Conservation (phyloP, 2,888 invertebrate genomes). For the Zonitis immaculata region DNA sequence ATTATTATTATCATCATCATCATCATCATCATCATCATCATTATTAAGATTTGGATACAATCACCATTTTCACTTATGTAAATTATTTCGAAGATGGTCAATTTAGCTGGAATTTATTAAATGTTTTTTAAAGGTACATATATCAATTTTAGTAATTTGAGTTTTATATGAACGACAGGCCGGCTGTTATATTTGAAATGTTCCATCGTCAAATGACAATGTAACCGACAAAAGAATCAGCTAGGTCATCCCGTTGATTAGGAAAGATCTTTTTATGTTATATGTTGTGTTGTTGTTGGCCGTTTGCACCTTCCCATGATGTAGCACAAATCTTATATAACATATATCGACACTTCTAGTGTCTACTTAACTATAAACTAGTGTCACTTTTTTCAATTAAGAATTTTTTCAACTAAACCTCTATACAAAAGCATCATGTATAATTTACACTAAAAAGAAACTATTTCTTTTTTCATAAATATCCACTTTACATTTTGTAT, state of each 20-base stretch:
- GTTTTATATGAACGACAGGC: slow-evolving; percentile 41
- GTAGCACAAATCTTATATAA: slow-evolving; percentile 40
- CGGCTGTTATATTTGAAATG: slow-evolving; percentile 27
- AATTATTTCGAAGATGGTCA: not conserved
- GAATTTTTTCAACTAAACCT: slow-evolving; percentile 11
- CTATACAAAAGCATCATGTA: not conserved
- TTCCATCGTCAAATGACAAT: slow-evolving; percentile 44
- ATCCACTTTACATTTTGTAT: no score
- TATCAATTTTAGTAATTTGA: slow-evolving; percentile 44
- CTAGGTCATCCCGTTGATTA: slow-evolving; percentile 49
- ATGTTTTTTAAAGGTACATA: slow-evolving; percentile 8
- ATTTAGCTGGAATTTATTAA: slow-evolving; percentile 8
- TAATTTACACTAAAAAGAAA: slow-evolving; percentile 4
- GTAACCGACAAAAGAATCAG: slow-evolving; percentile 40
- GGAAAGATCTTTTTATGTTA: slow-evolving; percentile 40
- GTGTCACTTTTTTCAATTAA: slow-evolving; percentile 34
- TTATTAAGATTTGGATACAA: no score
- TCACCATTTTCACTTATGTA: not conserved
- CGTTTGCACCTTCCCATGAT: slow-evolving; percentile 47
- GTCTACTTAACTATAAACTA: slow-evolving; percentile 29
- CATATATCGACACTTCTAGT: slow-evolving; percentile 20
- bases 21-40: no score
- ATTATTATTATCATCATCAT: no score
- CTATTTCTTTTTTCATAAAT: not conserved
- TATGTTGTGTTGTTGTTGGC: no score